These are phyloP conservation scores for Formica aserva DNA, from an alignment of 2,888 invertebrate genomes.

Conservation along the genomic window DNA sequence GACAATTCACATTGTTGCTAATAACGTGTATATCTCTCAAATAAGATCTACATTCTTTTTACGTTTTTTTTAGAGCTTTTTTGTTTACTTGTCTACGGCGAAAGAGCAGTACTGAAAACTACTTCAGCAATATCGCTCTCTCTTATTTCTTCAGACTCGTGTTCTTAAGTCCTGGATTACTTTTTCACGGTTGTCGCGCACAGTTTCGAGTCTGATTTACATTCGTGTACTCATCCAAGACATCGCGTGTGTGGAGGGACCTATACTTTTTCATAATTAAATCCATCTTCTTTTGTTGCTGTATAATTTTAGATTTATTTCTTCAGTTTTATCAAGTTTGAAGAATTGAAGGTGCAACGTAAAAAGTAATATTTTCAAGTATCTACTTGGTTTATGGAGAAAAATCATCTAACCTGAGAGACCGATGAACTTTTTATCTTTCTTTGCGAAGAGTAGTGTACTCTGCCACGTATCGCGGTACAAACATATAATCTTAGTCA, in stretches of 20 bases:
- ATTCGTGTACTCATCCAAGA: not conserved
- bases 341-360: not conserved
- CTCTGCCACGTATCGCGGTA: not conserved
- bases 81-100: not conserved
- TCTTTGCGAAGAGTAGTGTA: not conserved
- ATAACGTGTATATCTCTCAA: not conserved
- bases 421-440: not conserved
- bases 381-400: not conserved
- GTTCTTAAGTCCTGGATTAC: not conserved
- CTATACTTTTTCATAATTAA: not conserved
- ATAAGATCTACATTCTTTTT: not conserved
- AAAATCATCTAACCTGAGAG: not conserved
- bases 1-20: not conserved
- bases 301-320: not conserved
- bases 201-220: not conserved
- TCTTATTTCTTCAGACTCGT: not conserved
- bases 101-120: not conserved
- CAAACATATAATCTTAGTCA: not conserved
- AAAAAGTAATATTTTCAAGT: not conserved
- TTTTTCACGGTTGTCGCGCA: not conserved
- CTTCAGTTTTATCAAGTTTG: not conserved
- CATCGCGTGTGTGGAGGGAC: not conserved
- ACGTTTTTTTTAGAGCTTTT: not conserved
- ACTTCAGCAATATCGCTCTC: constrained; percentile 11
- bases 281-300: not conserved